Base-by-base conservation (phyloP, 2,797 vertebrate genomes). In the Phaenicophaeus curvirostris region DNA sequence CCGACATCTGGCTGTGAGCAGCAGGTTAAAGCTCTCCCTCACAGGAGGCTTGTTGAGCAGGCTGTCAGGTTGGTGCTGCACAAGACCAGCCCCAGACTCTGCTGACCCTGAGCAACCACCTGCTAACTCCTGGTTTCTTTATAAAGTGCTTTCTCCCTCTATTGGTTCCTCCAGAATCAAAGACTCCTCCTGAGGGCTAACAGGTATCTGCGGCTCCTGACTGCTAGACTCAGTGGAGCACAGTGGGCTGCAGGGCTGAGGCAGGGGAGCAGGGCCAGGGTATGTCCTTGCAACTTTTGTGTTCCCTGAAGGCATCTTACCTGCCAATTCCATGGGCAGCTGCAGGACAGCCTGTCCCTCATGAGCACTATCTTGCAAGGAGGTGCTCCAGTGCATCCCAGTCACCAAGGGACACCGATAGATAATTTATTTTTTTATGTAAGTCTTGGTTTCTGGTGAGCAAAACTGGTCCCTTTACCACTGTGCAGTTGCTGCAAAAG, bases 261-360 rank as follows among this genome's bases (percentile, higher is more conserved):
- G 12, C 42, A 31, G 69, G n/a, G 42, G 16, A 39, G 30, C 2
- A 3, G 10, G 20, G 20, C 16, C 14, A 15, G 25, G 24, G 6
- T 51, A 51, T 57, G 66, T 72, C 42, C 28, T 8, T 2, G 21
- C 54, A 65, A 73, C 13, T 54, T 0, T 0, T 37, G 35, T 76
- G 74, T 87, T 46, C 20, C 25, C 24, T 20, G 23, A 46, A 67
- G 81, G 6, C 30, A 5, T 41, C 48, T 88, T 87, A 63, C 42
- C 33, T 58, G 23, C 7, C 0, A 0, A 31, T 61, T 23, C 28
- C 33, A 31, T 0, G 6, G 25, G 7, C 50, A 67, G 66, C n/a
- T 73, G 44, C 58, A 62, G 25, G 41, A 41, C 24, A 75, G 31
- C 14, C n/a, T 35, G 21, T 11, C 44, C 46, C 63, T 58, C 41